A percentile compares a stretch with the other conserved stretches of the same genome.
Conservation (phyloP, 2,113 vertebrate species). For the Trichomycterus rosablanca region DNA sequence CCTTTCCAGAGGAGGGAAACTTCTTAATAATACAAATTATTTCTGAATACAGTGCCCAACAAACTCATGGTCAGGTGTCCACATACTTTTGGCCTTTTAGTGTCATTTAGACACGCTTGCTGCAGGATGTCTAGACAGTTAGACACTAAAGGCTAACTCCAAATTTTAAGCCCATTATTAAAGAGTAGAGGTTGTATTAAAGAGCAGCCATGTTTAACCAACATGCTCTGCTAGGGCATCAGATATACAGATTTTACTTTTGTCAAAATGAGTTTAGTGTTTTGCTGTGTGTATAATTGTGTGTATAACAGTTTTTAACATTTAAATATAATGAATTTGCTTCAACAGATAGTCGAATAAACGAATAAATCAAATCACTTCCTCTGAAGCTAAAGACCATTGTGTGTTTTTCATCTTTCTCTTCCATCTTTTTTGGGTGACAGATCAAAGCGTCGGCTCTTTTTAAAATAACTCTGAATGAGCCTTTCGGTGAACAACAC, state of each 20-base stretch:
- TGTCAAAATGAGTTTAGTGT: too few species aligned
- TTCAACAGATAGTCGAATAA: background rate
- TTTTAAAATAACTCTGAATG: conserved; percentile 38
- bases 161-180: conserved; percentile 32
- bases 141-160: conserved; percentile 37
- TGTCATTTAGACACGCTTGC: too few species aligned
- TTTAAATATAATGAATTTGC: background rate
- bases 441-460: conserved; percentile 38
- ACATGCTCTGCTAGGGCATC: conserved; percentile 20
- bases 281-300: too few species aligned
- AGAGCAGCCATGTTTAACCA: conserved; percentile 36
- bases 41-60: too few species aligned
- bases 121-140: conserved; percentile 37
- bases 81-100: too few species aligned
- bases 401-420: conserved; percentile 26
- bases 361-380: background rate
- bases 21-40: too few species aligned
- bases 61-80: too few species aligned
- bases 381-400: too few species aligned
- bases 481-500: conserved; percentile 43
- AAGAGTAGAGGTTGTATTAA: conserved; percentile 31
- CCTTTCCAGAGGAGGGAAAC: too few species aligned
- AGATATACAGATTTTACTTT: background rate
- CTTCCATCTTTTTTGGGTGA: conserved; percentile 19
- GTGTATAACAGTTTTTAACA: too few species aligned